Evolutionary conservation across 1,140 invertebrate species (phyloP).

Genomic region (Drosophila elegans): DNA sequence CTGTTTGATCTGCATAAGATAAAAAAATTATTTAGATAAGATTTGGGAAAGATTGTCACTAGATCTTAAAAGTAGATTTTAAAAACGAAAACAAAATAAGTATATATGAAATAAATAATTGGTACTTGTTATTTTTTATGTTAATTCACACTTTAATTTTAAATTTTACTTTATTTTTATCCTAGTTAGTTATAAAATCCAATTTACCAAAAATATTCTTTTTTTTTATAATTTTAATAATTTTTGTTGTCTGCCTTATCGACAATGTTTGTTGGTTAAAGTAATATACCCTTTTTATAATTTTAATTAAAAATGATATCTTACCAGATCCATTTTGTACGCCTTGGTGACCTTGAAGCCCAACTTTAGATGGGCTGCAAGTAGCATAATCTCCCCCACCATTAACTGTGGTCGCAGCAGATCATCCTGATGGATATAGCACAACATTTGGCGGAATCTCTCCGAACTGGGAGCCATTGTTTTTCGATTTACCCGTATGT

Average conservation of each 20-base stretch:
- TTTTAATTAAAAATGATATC: neutral
- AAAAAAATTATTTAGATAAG: neutral
- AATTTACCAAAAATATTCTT: too few species aligned
- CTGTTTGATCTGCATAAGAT: slow-evolving; percentile 86
- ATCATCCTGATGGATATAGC: slow-evolving; percentile 97
- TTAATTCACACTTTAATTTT: too few species aligned
- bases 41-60: neutral
- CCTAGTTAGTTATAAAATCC: too few species aligned
- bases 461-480: slow-evolving; percentile 89
- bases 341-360: slow-evolving; percentile 87
- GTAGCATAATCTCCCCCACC: slow-evolving; percentile 93
- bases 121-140: too few species aligned
- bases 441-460: slow-evolving; percentile 91
- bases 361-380: slow-evolving; percentile 94
- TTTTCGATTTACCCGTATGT: slow-evolving; percentile 91
- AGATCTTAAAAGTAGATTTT: neutral
- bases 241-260: too few species aligned
- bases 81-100: too few species aligned
- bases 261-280: neutral
- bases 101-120: too few species aligned
- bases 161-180: too few species aligned
- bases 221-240: too few species aligned
- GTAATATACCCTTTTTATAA: neutral
- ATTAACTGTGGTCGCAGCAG: slow-evolving; percentile 91
- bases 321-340: slow-evolving; percentile 74